These are phyloP conservation scores for Vulpes lagopus DNA, from an alignment of 2,113 vertebrate genomes.

Conservation along the genomic window DNA sequence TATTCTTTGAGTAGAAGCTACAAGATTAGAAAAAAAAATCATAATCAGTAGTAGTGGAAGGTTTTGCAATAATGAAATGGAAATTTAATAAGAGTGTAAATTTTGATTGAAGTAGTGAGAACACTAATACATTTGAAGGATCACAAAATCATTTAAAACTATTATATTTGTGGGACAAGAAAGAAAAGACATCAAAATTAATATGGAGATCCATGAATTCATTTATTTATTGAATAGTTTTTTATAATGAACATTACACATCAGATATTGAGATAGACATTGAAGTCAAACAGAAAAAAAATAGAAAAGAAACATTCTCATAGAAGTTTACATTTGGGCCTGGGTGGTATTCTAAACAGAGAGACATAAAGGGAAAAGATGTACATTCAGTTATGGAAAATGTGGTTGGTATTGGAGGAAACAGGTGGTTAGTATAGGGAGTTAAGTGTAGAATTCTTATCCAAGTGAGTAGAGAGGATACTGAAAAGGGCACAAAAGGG, in stretches of 20 bases:
- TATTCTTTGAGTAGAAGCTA: background rate
- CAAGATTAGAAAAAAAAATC: background rate
- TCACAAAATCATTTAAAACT: background rate
- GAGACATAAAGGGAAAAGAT: background rate
- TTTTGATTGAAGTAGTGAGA: background rate
- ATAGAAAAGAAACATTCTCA: background rate
- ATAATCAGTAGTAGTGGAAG: background rate
- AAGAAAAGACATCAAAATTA: background rate
- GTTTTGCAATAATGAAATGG: background rate
- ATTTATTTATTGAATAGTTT: background rate
- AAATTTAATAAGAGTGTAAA: background rate
- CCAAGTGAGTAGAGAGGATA: no score
- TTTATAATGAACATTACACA: background rate
- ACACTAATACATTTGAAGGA: background rate
- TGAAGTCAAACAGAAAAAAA: background rate
- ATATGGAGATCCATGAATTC: background rate
- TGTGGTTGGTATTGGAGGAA: background rate
- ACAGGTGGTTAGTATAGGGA: background rate
- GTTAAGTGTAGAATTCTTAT: background rate
- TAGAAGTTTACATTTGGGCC: background rate
- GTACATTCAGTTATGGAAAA: background rate
- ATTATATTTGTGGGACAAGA: background rate
- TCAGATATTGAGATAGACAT: background rate
- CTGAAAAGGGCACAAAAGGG: background rate
- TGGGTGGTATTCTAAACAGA: background rate